Evolutionary conservation across 2,797 vertebrate species (phyloP), one percentile per base, ranked within the genome.

Genomic region (Gallinago nigripennis): DNA sequence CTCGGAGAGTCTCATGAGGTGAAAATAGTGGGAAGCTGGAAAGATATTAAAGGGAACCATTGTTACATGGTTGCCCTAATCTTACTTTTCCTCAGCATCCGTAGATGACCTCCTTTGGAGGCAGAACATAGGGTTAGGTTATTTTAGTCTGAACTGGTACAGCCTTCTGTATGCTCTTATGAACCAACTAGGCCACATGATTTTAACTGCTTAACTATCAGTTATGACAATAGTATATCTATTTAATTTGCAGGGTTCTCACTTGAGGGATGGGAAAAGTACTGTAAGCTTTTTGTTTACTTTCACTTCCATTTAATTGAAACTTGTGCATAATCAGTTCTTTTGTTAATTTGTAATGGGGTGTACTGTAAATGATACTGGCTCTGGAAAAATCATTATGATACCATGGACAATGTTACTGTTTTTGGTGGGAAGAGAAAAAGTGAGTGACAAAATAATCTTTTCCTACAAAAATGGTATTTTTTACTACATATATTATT

Each of bases 151-250:
- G 35, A 65, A 28, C 15, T 60, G 7, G 28, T 73, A 12, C 8
- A 51, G 11, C 27, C 18, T 77, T 92, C 10, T 84, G 6, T 46
- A 18, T 37, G 10, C 15, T 68, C 16, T 53, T 57, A 12, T 0
- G 1, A 1, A 2, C 4, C 17, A 41, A 2, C 6, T 66, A 19
- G 5, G 39, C 16, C 18, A 27, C 3, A 0, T 63, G 31, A 53
- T 78, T 86, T 86, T 78, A 78, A 35, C 43, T 77, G 18, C 24
- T 54, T 66, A 63, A 43, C 10, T 78, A 31, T n/a, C 37, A n/a
- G 35, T 83, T 88, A 21, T 23, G 12, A 31, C 37, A 64, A 5
- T 24, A 41, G 7, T 56, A 1, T 58, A 66, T 19, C 4, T 58
- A 6, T 28, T 51, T 60, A 50, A 46, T 50, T 88, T 73, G 30